These are phyloP conservation scores for Styela plicata DNA, from an alignment of 23 tunicate genomes.

Conservation along the genomic window DNA sequence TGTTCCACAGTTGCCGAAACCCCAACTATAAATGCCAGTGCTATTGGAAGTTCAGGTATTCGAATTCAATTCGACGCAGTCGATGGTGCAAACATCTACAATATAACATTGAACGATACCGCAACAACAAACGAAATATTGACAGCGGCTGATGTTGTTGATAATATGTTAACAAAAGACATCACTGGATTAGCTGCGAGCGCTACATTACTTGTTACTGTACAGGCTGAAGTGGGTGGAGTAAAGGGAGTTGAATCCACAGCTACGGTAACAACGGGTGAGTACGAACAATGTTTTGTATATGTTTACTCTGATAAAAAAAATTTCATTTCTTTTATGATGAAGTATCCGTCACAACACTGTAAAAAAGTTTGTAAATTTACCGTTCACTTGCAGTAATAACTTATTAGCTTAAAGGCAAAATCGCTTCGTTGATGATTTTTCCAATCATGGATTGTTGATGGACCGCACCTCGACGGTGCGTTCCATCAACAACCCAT, in stretches of 20 bases:
- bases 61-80: neutral
- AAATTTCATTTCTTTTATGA: too few species aligned
- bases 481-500: too few species aligned
- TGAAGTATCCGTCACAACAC: too few species aligned
- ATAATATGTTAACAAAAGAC: neutral
- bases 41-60: slow-evolving; percentile 4
- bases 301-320: too few species aligned
- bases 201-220: neutral
- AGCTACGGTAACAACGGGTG: slow-evolving; percentile 3
- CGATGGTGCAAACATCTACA: neutral
- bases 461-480: too few species aligned
- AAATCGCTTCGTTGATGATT: too few species aligned
- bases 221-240: slow-evolving; percentile 7
- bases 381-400: too few species aligned
- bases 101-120: slow-evolving; percentile 7
- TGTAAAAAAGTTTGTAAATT: too few species aligned
- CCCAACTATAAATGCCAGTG: neutral
- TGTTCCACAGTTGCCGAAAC: slow-evolving; percentile 9
- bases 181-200: neutral
- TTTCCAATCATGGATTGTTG: too few species aligned
- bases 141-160: neutral
- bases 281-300: too few species aligned
- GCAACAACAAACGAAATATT: neutral
- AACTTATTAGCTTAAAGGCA: too few species aligned
- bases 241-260: neutral